Percentiles rank a stretch among this genome's conserved stretches.
These are phyloP conservation scores for Callipepla californica DNA, from an alignment of 2,113 vertebrate species.

Conservation along the genomic window DNA sequence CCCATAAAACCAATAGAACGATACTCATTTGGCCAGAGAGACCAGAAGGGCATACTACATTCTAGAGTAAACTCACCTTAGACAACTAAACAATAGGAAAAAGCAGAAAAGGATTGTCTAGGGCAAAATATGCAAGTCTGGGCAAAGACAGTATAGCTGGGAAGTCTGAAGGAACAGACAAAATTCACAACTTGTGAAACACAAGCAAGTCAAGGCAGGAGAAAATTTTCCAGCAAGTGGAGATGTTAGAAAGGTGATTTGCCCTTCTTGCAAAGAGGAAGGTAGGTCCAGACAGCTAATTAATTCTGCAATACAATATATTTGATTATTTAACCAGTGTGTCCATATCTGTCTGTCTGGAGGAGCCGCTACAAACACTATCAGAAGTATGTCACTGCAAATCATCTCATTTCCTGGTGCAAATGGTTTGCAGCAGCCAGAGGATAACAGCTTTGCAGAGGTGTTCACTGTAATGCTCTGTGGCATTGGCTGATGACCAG, in stretches of 20 bases:
- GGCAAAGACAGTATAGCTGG: neutral
- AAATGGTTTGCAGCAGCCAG: neutral
- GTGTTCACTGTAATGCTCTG: neutral
- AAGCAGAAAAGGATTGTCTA: neutral
- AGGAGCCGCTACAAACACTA: neutral
- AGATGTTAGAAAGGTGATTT: neutral
- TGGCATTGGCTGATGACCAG: neutral
- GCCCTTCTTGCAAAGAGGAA: neutral
- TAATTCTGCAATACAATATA: neutral
- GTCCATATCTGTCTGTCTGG: neutral
- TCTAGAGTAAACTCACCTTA: neutral
- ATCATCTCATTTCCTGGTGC: neutral
- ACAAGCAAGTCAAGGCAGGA: neutral
- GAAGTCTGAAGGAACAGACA: neutral
- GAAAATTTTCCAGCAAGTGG: neutral
- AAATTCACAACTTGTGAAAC: neutral
- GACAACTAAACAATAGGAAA: neutral
- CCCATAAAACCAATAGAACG: neutral
- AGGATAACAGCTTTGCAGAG: neutral
- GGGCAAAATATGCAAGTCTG: neutral
- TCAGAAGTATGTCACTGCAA: neutral
- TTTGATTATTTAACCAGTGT: conserved; percentile 38
- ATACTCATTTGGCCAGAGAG: neutral
- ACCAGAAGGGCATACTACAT: neutral
- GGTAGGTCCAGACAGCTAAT: conserved; percentile 5